Evolutionary conservation across 2,113 vertebrate species (phyloP).

Genomic region (Scolopax mira): DNA sequence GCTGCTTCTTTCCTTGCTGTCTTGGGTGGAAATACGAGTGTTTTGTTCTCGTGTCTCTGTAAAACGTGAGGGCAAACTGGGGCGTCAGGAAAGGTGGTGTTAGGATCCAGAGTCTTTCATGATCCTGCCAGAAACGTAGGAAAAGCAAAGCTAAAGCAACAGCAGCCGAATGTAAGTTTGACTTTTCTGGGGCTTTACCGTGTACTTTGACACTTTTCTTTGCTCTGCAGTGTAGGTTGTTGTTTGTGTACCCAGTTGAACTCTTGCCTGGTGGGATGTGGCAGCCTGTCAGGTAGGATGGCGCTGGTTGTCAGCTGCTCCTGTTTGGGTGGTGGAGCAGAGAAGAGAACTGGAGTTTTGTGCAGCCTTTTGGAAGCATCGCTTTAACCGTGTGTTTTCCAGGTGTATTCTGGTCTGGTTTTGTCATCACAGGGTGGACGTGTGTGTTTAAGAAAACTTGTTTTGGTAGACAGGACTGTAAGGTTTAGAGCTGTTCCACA

Average conservation of each 20-base stretch:
- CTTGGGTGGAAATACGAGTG: background rate
- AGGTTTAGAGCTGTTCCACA: background rate
- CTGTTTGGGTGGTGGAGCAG: background rate
- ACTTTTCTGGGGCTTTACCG: background rate
- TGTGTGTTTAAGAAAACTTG: background rate
- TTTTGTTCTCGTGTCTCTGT: background rate
- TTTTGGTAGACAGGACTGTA: background rate
- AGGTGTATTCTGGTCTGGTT: background rate
- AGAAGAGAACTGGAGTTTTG: background rate
- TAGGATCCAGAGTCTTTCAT: background rate
- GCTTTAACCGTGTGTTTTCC: background rate
- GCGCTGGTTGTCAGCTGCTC: background rate
- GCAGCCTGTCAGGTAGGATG: background rate
- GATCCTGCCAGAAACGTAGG: background rate
- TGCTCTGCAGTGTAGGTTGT: accelerated
- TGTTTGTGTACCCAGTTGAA: background rate
- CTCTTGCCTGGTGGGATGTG: background rate
- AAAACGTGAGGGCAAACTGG: no score
- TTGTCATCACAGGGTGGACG: background rate
- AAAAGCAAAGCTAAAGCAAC: background rate
- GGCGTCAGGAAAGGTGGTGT: background rate
- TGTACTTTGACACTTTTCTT: accelerated
- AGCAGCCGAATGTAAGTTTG: background rate
- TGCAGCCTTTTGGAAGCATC: background rate
- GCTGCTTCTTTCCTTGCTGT: accelerated